A percentile compares a stretch with the other conserved stretches of the same genome.
phyloP scores from a whole-genome alignment of 2,113 vertebrate species.

The Cottus gobio region DNA sequence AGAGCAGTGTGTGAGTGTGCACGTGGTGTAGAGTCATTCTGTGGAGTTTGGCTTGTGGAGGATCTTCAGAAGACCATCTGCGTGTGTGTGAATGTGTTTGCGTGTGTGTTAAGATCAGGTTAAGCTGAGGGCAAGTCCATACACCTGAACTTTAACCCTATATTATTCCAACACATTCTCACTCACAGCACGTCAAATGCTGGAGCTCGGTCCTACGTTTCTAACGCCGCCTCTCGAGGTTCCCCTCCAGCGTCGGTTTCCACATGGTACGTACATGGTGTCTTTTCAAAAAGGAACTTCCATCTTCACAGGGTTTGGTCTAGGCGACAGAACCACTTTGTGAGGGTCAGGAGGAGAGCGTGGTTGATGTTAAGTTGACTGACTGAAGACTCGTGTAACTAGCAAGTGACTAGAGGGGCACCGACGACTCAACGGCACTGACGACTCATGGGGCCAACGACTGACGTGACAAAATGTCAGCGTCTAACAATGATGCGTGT shows the following conservation, averaged over 20 bases:
- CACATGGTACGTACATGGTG: neutral
- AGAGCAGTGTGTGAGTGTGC: constrained; percentile 26
- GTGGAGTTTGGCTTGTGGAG: constrained; percentile 13
- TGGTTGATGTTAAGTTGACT: no score
- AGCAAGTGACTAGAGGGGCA: no score
- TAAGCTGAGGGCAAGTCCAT: constrained; percentile 56
- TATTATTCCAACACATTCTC: constrained; percentile 3
- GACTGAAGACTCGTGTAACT: no score
- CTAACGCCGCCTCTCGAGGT: neutral
- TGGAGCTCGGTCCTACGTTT: neutral
- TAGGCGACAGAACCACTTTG: neutral
- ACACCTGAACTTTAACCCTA: constrained; percentile 33
- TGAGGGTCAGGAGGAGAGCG: neutral
- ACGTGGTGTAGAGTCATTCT: constrained; percentile 48
- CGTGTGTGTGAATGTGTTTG: neutral
- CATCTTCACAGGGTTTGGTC: neutral
- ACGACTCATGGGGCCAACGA: no score
- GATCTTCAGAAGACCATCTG: constrained; percentile 51
- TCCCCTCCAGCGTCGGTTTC: neutral
- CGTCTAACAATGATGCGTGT: no score
- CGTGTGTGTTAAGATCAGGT: constrained; percentile 45
- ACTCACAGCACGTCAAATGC: neutral
- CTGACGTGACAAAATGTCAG: no score
- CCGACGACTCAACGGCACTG: no score
- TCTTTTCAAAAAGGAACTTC: neutral